Percentiles rank a stretch among this genome's conserved stretches.
Conservation (phyloP, 2,797 vertebrate genomes). For the Euthynnus affinis region DNA sequence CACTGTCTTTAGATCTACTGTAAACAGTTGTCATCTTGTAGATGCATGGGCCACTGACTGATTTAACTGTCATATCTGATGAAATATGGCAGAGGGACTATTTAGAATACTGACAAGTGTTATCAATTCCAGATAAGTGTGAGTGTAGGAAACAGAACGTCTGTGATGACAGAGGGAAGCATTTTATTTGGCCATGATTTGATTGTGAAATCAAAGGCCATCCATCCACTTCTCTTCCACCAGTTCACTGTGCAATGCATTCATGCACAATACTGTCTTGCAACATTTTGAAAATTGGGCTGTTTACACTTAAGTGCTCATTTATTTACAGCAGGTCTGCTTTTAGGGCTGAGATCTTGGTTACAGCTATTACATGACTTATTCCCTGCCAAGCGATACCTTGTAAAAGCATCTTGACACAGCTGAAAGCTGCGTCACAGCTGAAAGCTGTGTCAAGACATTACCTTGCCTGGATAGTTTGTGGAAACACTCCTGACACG, state of each 20-base stretch:
- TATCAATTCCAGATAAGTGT: constrained; percentile 30
- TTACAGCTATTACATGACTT: constrained; percentile 28
- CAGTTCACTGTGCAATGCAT: not conserved
- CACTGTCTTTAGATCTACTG: not conserved
- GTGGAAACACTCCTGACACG: constrained; percentile 28
- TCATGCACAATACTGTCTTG: constrained; percentile 14
- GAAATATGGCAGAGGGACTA: not conserved
- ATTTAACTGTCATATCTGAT: constrained; percentile 3
- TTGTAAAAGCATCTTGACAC: constrained; percentile 27
- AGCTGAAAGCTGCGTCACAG: constrained; percentile 17
- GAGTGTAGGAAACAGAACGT: constrained; percentile 30
- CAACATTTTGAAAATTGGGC: constrained; percentile 31
- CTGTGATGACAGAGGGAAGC: constrained; percentile 30
- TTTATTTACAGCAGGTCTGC: constrained; percentile 23
- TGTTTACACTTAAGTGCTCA: constrained; percentile 32
- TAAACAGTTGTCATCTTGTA: constrained; percentile 1
- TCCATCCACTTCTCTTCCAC: constrained; percentile 32
- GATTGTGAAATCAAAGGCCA: constrained; percentile 35
- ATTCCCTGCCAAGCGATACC: constrained; percentile 26
- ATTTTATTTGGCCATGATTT: constrained; percentile 43
- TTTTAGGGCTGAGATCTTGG: constrained; percentile 39
- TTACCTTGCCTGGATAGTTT: constrained; percentile 3
- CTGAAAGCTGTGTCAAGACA: constrained; percentile 10
- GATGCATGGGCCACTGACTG: not conserved
- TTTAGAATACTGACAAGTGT: constrained; percentile 11